Percentiles rank a stretch among this genome's conserved stretches.
phyloP scores from a whole-genome alignment of 1,140 invertebrate species.

The Proctacanthus coquilletti region DNA sequence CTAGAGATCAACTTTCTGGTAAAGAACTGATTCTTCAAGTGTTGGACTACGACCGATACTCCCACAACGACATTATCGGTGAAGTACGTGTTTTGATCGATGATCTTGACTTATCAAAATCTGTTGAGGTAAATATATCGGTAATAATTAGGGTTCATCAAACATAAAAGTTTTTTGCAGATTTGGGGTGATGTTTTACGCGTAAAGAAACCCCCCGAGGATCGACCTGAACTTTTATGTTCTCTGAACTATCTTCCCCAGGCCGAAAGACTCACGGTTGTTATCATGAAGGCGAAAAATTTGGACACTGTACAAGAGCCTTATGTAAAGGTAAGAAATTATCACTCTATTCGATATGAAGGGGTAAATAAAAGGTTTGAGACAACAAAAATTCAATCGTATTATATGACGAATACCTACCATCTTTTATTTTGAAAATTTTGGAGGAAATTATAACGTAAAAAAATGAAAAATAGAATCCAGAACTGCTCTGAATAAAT shows the following conservation, averaged over 20 bases:
- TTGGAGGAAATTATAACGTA: no score
- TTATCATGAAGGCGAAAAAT: conserved; percentile 71
- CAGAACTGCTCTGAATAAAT: no score
- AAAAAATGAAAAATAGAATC: no score
- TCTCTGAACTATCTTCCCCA: conserved; percentile 75
- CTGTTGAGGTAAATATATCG: conserved; percentile 41
- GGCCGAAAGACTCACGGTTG: conserved; percentile 68
- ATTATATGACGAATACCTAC: neutral
- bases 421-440: no score
- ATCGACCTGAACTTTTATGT: conserved; percentile 62
- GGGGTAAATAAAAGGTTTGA: neutral
- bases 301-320: conserved; percentile 52
- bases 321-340: conserved; percentile 56
- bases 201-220: conserved; percentile 59
- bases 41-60: conserved; percentile 43
- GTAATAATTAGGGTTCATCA: neutral
- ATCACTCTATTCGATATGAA: neutral
- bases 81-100: conserved; percentile 54
- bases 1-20: conserved; percentile 58
- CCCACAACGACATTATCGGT: conserved; percentile 62
- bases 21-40: conserved; percentile 61
- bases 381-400: neutral
- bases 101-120: conserved; percentile 51
- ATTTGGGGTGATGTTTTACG: conserved; percentile 59
- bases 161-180: no score